These are phyloP conservation scores for Watsonalla cultraria DNA, from an alignment of 2,888 invertebrate genomes.

Conservation along the genomic window DNA sequence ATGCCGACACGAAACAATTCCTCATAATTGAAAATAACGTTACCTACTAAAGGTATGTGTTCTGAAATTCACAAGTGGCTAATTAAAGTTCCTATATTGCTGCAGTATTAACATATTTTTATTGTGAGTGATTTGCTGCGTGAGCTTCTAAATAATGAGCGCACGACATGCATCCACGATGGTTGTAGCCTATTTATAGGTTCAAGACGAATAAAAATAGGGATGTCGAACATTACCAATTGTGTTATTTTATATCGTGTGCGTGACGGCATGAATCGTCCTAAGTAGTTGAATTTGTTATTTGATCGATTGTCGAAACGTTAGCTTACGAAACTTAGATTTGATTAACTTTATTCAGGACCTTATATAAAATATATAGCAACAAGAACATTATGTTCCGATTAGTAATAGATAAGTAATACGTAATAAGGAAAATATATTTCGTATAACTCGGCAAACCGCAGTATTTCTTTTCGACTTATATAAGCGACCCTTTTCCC, in stretches of 20 bases:
- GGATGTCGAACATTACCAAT: constrained; percentile 31
- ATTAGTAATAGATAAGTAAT: no score
- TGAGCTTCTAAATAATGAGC: constrained; percentile 33
- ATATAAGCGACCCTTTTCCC: not conserved
- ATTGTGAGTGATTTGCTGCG: constrained; percentile 29
- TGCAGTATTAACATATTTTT: constrained; percentile 36
- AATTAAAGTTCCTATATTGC: constrained; percentile 46
- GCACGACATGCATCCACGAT: constrained; percentile 28
- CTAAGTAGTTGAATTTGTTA: constrained; percentile 33
- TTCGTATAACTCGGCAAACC: no score
- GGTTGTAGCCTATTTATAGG: constrained; percentile 19
- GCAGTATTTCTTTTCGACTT: not conserved
- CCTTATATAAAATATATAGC: not conserved
- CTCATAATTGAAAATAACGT: constrained; percentile 41
- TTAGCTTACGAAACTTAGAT: constrained; percentile 1
- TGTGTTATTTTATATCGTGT: constrained; percentile 33
- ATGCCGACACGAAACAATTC: constrained; percentile 31
- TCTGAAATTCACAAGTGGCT: constrained; percentile 43
- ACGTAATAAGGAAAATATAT: no score
- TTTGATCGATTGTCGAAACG: constrained; percentile 30
- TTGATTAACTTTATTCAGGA: not conserved
- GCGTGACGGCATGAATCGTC: constrained; percentile 25
- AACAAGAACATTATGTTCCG: no score
- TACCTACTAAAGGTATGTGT: constrained; percentile 27
- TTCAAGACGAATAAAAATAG: constrained; percentile 23